A percentile compares a stretch with the other conserved stretches of the same genome.
phyloP scores from a whole-genome alignment of 2,888 invertebrate genomes.

The Drosophila lutescens region DNA sequence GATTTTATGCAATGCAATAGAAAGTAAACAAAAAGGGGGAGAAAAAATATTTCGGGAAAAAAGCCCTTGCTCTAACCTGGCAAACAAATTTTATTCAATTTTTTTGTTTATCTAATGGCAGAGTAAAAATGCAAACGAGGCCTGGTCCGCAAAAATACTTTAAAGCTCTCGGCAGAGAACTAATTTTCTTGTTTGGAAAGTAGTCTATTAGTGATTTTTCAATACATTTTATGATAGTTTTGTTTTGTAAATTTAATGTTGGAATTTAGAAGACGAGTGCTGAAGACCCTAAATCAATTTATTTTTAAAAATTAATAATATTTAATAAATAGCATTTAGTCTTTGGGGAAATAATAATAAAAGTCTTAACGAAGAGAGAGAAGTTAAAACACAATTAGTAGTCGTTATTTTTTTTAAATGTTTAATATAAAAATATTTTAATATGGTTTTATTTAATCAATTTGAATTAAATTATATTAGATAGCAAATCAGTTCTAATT shows the following conservation, averaged over 20 bases:
- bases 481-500: not conserved
- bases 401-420: no score
- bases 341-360: no score
- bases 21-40: conserved; percentile 43
- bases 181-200: not conserved
- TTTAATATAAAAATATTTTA: no score
- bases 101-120: conserved; percentile 61
- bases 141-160: conserved; percentile 16
- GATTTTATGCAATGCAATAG: conserved; percentile 63
- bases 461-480: not conserved
- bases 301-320: no score
- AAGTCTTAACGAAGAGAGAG: no score
- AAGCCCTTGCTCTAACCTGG: conserved; percentile 34
- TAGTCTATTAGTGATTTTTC: not conserved
- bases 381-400: no score
- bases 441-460: no score
- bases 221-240: not conserved
- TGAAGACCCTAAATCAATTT: no score
- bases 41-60: conserved; percentile 25
- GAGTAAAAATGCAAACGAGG: conserved; percentile 63
- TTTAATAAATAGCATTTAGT: no score
- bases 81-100: conserved; percentile 55
- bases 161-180: conserved; percentile 7
- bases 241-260: no score
- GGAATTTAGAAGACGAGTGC: no score